A percentile compares a stretch with the other conserved stretches of the same genome.
phyloP scores from a whole-genome alignment of 2,888 invertebrate genomes.

The Serrognathus titanus region DNA sequence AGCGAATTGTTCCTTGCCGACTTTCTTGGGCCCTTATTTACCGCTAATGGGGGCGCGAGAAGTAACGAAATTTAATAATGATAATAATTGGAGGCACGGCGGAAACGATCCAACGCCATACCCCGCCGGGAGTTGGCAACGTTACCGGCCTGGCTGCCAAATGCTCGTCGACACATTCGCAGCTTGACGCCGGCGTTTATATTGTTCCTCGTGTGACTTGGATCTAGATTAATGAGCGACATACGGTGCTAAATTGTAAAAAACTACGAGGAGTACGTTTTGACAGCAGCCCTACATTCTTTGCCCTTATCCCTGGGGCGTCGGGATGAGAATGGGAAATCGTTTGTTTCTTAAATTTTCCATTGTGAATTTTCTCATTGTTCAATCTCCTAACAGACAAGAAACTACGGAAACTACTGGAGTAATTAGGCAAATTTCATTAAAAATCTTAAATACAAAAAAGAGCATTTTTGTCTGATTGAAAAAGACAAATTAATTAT shows the following conservation, averaged over 20 bases:
- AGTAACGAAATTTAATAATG: slow-evolving; percentile 1
- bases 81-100: background rate
- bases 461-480: too few relatives aligned
- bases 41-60: background rate
- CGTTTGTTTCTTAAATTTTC: too few relatives aligned
- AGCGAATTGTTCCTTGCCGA: too few relatives aligned
- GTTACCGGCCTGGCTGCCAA: slow-evolving; percentile 25
- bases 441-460: too few relatives aligned
- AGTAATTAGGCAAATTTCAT: too few relatives aligned
- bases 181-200: slow-evolving; percentile 24
- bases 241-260: slow-evolving; percentile 5
- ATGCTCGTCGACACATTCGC: slow-evolving; percentile 27
- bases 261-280: background rate
- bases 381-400: too few relatives aligned
- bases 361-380: too few relatives aligned
- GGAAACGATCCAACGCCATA: slow-evolving; percentile 4
- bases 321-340: too few relatives aligned
- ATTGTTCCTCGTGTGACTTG: slow-evolving; percentile 28
- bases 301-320: too few relatives aligned
- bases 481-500: too few relatives aligned
- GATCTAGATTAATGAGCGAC: slow-evolving; percentile 28
- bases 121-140: slow-evolving; percentile 21
- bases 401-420: too few relatives aligned
- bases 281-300: too few relatives aligned
- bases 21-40: background rate